phyloP scores from a whole-genome alignment of 2,888 invertebrate genomes.

The Brachycybe producta region DNA sequence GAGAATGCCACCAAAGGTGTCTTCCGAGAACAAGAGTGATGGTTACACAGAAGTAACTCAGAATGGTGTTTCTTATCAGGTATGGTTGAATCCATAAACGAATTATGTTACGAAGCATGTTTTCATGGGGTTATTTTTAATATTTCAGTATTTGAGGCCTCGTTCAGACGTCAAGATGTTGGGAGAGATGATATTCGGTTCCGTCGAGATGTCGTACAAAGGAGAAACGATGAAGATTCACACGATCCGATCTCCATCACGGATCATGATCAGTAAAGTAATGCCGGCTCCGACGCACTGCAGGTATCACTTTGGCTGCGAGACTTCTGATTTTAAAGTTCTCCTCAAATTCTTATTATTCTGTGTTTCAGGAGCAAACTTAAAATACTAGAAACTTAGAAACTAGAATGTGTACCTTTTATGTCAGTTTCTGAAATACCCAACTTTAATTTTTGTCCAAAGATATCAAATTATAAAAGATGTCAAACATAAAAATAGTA shows the following conservation, averaged over 20 bases:
- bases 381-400: no score
- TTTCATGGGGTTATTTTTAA: background rate
- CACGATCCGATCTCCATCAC: constrained; percentile 41
- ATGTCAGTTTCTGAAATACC: background rate
- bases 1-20: background rate
- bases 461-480: no score
- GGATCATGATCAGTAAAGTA: constrained; percentile 39
- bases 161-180: constrained; percentile 55
- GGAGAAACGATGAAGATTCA: constrained; percentile 78
- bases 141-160: constrained; percentile 29
- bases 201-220: constrained; percentile 74
- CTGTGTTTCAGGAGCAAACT: no score
- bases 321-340: no score
- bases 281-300: constrained; percentile 31
- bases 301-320: no score
- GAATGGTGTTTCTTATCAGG: constrained; percentile 15
- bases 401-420: background rate
- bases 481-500: no score
- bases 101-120: background rate
- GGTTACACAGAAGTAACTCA: constrained; percentile 12
- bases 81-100: no score
- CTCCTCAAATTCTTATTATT: no score
- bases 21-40: no score
- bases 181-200: constrained; percentile 86
- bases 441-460: background rate